These are phyloP conservation scores for Hipparchia sbordonii DNA, from an alignment of 2,888 invertebrate genomes.

Conservation along the genomic window DNA sequence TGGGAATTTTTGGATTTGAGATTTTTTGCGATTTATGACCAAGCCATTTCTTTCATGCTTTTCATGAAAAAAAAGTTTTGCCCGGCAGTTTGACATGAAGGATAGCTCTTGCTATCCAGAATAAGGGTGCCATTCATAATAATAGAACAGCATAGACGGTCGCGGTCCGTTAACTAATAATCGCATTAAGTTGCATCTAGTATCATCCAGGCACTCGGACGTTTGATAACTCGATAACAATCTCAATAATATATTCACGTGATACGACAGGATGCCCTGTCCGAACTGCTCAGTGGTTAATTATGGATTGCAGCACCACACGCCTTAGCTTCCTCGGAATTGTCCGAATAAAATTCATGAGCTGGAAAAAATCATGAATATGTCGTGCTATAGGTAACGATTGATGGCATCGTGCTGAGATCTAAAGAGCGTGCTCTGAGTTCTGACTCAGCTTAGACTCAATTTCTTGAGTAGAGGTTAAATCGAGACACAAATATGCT, in stretches of 20 bases:
- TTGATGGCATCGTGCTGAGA: no score
- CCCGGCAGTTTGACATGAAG: no score
- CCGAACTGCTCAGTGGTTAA: constrained; percentile 50
- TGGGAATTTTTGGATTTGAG: no score
- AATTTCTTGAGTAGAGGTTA: no score
- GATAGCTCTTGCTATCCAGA: not conserved
- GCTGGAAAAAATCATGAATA: no score
- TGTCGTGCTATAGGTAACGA: no score
- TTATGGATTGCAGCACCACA: constrained; percentile 40
- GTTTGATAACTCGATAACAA: constrained; percentile 43
- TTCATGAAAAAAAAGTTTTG: no score
- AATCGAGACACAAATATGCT: no score
- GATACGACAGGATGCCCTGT: constrained; percentile 48
- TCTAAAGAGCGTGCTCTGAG: no score
- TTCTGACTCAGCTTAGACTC: no score
- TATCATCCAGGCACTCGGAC: constrained; percentile 20
- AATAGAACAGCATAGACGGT: constrained; percentile 1
- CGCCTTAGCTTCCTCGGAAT: constrained; percentile 20
- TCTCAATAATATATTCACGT: constrained; percentile 49
- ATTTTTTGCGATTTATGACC: no score
- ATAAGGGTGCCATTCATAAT: not conserved
- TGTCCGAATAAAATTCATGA: not conserved
- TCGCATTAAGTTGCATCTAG: constrained; percentile 27
- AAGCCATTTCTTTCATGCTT: no score
- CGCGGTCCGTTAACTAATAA: constrained; percentile 23